Base-by-base conservation (phyloP, 1,140 invertebrate species). In the Anastatus disparis region DNA sequence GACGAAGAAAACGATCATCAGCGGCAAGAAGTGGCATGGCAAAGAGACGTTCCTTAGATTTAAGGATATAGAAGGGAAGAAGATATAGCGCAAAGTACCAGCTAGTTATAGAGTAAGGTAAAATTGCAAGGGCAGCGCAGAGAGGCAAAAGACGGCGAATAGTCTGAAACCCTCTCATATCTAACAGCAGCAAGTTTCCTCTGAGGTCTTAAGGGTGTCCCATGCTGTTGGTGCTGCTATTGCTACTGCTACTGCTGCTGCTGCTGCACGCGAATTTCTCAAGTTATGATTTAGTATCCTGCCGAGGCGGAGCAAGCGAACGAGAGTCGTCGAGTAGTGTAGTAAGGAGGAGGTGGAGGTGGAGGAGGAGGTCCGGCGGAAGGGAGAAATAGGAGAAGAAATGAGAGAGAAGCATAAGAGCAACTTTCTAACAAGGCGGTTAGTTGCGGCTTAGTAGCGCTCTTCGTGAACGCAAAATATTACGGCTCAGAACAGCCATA, bases 401-500 rank as follows among this genome's bases (percentile, higher is more conserved):
- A 70, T 27, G 70, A 63, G 66, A 61, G 48, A 55, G 56, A 50
- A 65, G 66, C 56, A 71, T 58, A 44, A 48, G 67, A 78, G 83
- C 77, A 85, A 84, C 82, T 85, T 85, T 78, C 81, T 84, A 85
- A 84, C 83, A 82, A 84, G 82, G 78, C 77, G 81, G 81, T 84
- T 84, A 83, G 81, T 82, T 83, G 81, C 74, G 82, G 81, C 81
- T 84, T 82, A 82, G 79, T 74, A 77, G 77, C 78, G 38, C 31
- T 15, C 38, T 74, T 76, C 79, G 78, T 76, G 76, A 78, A 82
- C 74, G 76, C 78, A 75, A 84, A 84, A 82, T 84, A 82, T 82
- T 81, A 76, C 75, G 63, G 59, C 31, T 40, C 52, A 63, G 38
- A 68, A 71, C 68, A 22, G n/a, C 42, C 15, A 62, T 0, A n/a